phyloP scores from a whole-genome alignment of 2,888 invertebrate genomes.

The Cerceris ruficornis region DNA sequence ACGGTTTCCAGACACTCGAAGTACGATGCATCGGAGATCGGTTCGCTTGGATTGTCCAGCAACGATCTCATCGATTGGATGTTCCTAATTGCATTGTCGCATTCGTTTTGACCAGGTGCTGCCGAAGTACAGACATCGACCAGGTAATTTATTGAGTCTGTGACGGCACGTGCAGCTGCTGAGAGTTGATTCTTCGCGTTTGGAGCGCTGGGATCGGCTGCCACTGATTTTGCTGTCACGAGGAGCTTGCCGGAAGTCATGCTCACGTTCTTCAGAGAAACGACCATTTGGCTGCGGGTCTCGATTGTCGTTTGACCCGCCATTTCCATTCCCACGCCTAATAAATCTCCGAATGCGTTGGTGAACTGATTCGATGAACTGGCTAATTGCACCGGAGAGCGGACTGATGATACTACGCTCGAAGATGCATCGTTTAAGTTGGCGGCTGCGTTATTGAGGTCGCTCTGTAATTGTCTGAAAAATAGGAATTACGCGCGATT shows the following conservation, averaged over 20 bases:
- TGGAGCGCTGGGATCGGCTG: conserved; percentile 94
- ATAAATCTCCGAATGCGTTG: conserved; percentile 89
- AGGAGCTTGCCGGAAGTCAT: conserved; percentile 93
- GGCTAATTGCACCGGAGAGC: conserved; percentile 87
- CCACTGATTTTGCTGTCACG: conserved; percentile 93
- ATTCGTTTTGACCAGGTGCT: conserved; percentile 97
- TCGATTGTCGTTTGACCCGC: conserved; percentile 89
- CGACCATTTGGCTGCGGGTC: conserved; percentile 91
- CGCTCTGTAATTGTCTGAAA: conserved; percentile 90
- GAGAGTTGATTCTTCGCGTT: conserved; percentile 95
- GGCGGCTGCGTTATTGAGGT: conserved; percentile 92
- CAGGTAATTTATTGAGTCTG: conserved; percentile 95
- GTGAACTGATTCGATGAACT: conserved; percentile 90
- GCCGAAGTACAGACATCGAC: conserved; percentile 94
- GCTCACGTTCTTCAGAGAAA: conserved; percentile 93
- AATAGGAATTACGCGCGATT: conserved; percentile 15
- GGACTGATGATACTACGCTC: conserved; percentile 90
- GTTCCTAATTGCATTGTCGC: conserved; percentile 96
- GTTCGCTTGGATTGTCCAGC: conserved; percentile 93
- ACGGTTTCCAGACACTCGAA: conserved; percentile 96
- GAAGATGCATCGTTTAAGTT: conserved; percentile 92
- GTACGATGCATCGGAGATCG: conserved; percentile 93
- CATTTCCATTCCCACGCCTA: conserved; percentile 92
- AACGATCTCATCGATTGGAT: conserved; percentile 93
- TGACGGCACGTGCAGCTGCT: conserved; percentile 94